A percentile compares a stretch with the other conserved stretches of the same genome.
Evolutionary conservation across 92 coral and sea anemone genomes (phyloP).

Genomic region (Porites lobata): DNA sequence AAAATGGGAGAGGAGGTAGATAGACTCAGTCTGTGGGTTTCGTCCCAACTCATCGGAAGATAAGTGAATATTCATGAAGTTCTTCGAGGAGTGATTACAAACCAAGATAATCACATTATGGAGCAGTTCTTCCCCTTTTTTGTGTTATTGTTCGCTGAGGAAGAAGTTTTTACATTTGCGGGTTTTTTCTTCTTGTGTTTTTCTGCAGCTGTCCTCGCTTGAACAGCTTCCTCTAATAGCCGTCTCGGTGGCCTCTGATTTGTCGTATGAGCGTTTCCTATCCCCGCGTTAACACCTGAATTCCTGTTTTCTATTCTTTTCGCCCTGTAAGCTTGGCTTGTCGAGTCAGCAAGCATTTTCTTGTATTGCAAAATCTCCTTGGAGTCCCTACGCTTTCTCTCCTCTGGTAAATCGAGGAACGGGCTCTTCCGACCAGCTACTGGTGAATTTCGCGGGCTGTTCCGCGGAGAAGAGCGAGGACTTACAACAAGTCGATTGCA

Average conservation of each 20-base stretch:
- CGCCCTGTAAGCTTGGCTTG: slow-evolving; percentile 38
- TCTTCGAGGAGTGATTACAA: slow-evolving; percentile 21
- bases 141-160: slow-evolving; percentile 51
- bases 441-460: slow-evolving; percentile 65
- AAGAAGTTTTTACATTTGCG: slow-evolving; percentile 46
- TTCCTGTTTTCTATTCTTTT: slow-evolving; percentile 15
- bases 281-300: slow-evolving; percentile 6
- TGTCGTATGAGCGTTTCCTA: slow-evolving; percentile 2
- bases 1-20: neutral
- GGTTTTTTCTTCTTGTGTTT: slow-evolving; percentile 36
- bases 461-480: slow-evolving; percentile 64
- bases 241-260: slow-evolving; percentile 33
- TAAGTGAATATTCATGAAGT: slow-evolving; percentile 40
- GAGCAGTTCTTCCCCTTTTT: slow-evolving; percentile 48
- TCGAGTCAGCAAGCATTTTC: slow-evolving; percentile 16
- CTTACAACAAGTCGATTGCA: slow-evolving; percentile 59
- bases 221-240: slow-evolving; percentile 41
- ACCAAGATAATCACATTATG: slow-evolving; percentile 55
- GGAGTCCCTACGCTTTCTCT: slow-evolving; percentile 42
- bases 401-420: slow-evolving; percentile 25
- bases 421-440: slow-evolving; percentile 4
- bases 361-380: slow-evolving; percentile 44
- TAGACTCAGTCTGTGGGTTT: slow-evolving; percentile 7
- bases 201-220: slow-evolving; percentile 22
- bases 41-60: neutral